A percentile compares a stretch with the other conserved stretches of the same genome.
Conservation (phyloP, 2,113 vertebrate genomes). For the Mionectes macconnelli region DNA sequence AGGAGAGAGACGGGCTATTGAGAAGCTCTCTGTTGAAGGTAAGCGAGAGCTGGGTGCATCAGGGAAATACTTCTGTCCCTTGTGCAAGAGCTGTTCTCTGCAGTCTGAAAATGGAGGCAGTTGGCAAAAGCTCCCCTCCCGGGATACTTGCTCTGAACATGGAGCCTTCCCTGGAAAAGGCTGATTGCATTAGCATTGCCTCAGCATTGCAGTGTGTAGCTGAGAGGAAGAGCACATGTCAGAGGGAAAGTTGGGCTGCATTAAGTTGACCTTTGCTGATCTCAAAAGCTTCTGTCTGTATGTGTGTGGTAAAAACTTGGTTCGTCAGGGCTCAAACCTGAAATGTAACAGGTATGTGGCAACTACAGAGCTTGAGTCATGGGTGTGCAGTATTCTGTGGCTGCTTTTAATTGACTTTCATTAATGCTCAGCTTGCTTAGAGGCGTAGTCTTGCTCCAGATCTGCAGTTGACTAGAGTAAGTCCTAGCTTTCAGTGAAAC, state of each 20-base stretch:
- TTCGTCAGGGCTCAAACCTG: conserved; percentile 21
- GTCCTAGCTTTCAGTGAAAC: background rate
- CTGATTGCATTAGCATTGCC: background rate
- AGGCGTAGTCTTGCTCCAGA: background rate
- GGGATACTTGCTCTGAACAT: background rate
- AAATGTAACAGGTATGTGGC: conserved; percentile 21
- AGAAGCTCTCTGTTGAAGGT: conserved; percentile 93
- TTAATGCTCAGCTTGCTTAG: background rate
- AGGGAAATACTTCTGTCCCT: background rate
- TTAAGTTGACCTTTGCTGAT: conserved; percentile 4
- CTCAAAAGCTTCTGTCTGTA: background rate
- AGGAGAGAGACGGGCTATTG: conserved; percentile 90
- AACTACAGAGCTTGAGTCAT: conserved; percentile 54
- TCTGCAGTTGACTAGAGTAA: background rate
- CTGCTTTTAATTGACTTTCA: conserved; percentile 36
- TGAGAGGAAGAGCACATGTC: background rate
- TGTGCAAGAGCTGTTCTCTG: background rate
- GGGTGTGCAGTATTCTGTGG: conserved; percentile 18
- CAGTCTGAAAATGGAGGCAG: background rate
- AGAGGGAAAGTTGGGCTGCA: background rate
- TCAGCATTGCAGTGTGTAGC: conserved; percentile 3
- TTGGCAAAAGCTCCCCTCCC: background rate
- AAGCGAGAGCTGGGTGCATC: background rate
- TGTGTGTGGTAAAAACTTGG: background rate
- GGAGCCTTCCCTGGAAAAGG: background rate